Evolutionary conservation across 2,113 vertebrate species (phyloP), one percentile per base, ranked within the genome.

Genomic region (Gadus chalcogrammus): DNA sequence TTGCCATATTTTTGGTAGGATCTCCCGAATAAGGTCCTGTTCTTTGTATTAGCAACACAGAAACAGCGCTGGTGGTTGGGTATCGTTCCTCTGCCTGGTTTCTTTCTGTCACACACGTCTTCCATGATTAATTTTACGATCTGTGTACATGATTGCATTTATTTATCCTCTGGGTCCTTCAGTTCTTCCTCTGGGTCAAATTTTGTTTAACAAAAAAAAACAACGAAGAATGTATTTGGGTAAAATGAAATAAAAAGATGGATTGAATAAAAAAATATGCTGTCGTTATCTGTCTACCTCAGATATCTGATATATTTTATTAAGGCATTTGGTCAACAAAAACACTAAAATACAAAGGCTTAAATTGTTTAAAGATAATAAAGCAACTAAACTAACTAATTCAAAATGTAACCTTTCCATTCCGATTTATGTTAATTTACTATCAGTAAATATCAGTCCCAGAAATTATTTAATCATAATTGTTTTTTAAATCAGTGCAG

Each of bases 221-320:
- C 85, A 88, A 88, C 67, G 86, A 71, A 62, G 28, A 70, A 83
- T 74, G 68, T 85, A 69, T 67, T 68, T 64, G 74, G 85, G 70
- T 56, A 31, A 83, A 77, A 76, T 63, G 1, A 77, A 89, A 90
- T 89, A 88, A 89, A 90, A 85, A 65, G 79, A 77, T 79, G 74
- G 74, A 79, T 83, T 86, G 81, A 70, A 75, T 83, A 48, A 48
- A 48, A 48, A 48, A 69, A 74, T 83, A 76, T 20, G 7, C 42
- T 16, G 52, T 7, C 31, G 38, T 42, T 11, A 48, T 48, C 42
- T 48, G 8, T 48, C 42, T 48, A 9, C n/a, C 17, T 60, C 58
- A 18, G 58, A 60, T 60, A 60, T 60, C 18, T 58, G 15, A 58
- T 58, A 35, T 35, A 35, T 35, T 35, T 35, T 35, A 24, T 24